Evolutionary conservation across 2,888 invertebrate genomes (phyloP).

Genomic region (Leistus spinibarbis): DNA sequence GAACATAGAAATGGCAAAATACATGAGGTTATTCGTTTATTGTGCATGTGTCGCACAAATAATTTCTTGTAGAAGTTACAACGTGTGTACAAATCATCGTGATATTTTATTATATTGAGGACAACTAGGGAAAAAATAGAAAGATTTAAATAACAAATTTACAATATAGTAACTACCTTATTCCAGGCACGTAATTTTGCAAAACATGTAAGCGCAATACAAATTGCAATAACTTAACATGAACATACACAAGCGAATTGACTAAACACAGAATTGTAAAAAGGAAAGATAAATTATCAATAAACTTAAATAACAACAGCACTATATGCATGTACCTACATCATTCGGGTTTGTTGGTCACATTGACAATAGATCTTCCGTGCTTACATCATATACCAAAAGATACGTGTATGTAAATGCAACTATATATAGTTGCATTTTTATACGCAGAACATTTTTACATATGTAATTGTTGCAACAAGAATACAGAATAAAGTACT

Average conservation of each 20-base stretch:
- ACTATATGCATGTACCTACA: not conserved
- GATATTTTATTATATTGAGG: not conserved
- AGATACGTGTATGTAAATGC: not conserved
- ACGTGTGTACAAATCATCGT: not conserved
- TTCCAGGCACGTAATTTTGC: not conserved
- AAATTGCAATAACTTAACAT: not conserved
- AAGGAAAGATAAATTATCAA: not conserved
- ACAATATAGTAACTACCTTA: not conserved
- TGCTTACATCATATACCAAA: not conserved
- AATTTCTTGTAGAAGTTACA: not conserved
- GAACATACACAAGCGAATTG: not conserved
- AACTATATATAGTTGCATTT: no score
- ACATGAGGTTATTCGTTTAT: not conserved
- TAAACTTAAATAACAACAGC: constrained; percentile 4
- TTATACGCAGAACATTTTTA: no score
- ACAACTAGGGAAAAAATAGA: not conserved
- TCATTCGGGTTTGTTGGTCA: not conserved
- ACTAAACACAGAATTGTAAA: not conserved
- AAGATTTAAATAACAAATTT: not conserved
- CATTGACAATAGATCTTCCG: not conserved
- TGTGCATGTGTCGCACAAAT: no score
- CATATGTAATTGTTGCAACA: no score
- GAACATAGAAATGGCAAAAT: not conserved
- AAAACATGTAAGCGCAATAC: not conserved
- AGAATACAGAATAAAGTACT: no score